Evolutionary conservation across 2,888 invertebrate species (phyloP).

Genomic region (Polydesmus complanatus): DNA sequence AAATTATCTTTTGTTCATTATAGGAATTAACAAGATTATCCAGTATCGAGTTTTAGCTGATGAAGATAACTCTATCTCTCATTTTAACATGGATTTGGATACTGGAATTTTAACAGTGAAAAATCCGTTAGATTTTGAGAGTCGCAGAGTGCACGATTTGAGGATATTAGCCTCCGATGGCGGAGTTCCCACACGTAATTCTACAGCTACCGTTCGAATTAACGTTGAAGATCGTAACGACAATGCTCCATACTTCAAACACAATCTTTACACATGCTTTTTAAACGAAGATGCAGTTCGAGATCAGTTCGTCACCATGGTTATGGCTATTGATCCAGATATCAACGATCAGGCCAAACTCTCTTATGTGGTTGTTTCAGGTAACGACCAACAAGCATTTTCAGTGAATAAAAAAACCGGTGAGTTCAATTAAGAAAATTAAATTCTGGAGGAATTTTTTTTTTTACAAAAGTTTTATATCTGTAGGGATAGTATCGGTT

Average conservation of each 20-base stretch:
- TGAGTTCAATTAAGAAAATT: conserved; percentile 8
- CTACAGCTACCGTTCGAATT: conserved; percentile 70
- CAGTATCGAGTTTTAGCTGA: conserved; percentile 48
- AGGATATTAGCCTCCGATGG: conserved; percentile 65
- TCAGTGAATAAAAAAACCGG: conserved; percentile 28
- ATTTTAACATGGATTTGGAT: conserved; percentile 60
- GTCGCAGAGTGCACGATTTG: conserved; percentile 55
- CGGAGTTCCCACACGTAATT: conserved; percentile 65
- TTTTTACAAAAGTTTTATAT: too few species aligned
- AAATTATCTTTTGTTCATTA: conserved; percentile 21
- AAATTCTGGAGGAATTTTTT: not conserved
- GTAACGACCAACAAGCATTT: conserved; percentile 46
- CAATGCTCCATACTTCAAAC: conserved; percentile 72
- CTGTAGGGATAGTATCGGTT: conserved; percentile 47
- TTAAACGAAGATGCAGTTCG: conserved; percentile 68
- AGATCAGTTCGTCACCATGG: conserved; percentile 75
- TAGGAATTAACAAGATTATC: conserved; percentile 49
- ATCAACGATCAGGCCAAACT: conserved; percentile 57
- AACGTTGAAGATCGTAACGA: conserved; percentile 80
- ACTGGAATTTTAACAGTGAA: conserved; percentile 65
- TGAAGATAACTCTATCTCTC: conserved; percentile 44
- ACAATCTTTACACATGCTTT: conserved; percentile 58
- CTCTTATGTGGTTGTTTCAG: conserved; percentile 65
- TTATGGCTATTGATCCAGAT: conserved; percentile 79
- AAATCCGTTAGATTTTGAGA: conserved; percentile 67